Evolutionary conservation across 2,113 vertebrate species (phyloP), one percentile per base, ranked within the genome.

Genomic region (Podiceps cristatus): DNA sequence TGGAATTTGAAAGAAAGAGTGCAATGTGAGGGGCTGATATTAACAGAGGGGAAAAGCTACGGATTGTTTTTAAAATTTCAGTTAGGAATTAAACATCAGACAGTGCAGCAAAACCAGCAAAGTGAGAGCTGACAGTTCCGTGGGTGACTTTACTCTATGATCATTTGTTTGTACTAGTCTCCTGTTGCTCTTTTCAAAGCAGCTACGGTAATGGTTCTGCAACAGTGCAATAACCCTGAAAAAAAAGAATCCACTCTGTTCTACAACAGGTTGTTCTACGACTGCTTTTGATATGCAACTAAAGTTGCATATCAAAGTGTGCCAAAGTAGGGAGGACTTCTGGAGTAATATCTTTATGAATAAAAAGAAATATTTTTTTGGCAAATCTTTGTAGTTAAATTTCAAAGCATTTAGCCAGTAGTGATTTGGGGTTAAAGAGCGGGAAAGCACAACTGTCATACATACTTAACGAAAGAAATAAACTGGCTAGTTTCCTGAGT

Each of bases 321-420:
- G 44, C 50, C 58, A 69, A 67, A 85, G 40, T 40, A 73, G 33
- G n/a, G 56, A 81, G 45, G 25, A 71, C 62, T 37, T 33, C 42
- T 12, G 23, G 49, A 87, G 27, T 42, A 19, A 2, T 55, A 75
- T n/a, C 24, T 91, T 93, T 59, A 28, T 18, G 52, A 29, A 81
- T 29, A 79, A 79, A 84, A 88, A 71, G 25, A 69, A 89, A 22
- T 13, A 6, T 22, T 28, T 56, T 64, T 81, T 60, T 59, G 52
- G 74, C n/a, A 87, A 81, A 87, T 88, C 81, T 87, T 86, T 93
- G 42, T 64, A 76, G 71, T 37, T 92, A n/a, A n/a, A 74, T 78
- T 93, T 85, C 47, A 94, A 88, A 85, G 69, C 31, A 44, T 86
- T 91, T 68, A 90, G 28, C 77, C 68, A 74, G 33, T 16, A 75